Evolutionary conservation across 2,797 vertebrate genomes (phyloP), one percentile per base, ranked within the genome.

Genomic region (Cryptoblepharus egeriae): DNA sequence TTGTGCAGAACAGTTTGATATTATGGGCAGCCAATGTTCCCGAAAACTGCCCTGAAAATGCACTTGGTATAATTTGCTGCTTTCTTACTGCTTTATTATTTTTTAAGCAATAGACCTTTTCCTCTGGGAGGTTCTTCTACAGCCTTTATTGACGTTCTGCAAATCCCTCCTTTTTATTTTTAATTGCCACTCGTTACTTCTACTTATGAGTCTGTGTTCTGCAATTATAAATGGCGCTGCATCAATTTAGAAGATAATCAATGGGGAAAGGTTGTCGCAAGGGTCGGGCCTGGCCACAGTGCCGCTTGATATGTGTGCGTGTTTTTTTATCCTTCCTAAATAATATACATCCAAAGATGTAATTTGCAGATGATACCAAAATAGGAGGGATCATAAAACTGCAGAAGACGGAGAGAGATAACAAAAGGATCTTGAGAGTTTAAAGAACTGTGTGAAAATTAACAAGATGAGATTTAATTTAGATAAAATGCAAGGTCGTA

Each of bases 391-490:
- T 94, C 91, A 88, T 92, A 92, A 94, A 92, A 90, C 79, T 87
- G 84, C 86, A 78, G 88, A 92, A 91, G 85, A 88, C 86, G 85
- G 68, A 84, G 75, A 88, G 80, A 90, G 90, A 92, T 93, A 93
- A 93, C 90, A 90, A 89, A 93, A 90, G 88, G 88, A 90, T 91
- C 88, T 87, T 88, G 90, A 96, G 94, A 96, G 91, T 95, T 95
- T 95, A 95, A 93, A 95, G 91, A 95, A 94, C 91, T 94, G 86
- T 94, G 94, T 86, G 93, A 95, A 95, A 95, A 96, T 95, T 95
- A 96, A 94, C 95, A 95, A 93, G 94, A 95, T 93, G 95, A 94
- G 94, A 95, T 96, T 96, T 95, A 96, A 95, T 95, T 94, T 96
- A 94, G 95, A 94, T 96, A 96, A 96, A 96, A 95, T 95, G 94